Evolutionary conservation across 2,888 invertebrate genomes (phyloP), one percentile per base, ranked within the genome.

Genomic region (Ariolimax columbianus): DNA sequence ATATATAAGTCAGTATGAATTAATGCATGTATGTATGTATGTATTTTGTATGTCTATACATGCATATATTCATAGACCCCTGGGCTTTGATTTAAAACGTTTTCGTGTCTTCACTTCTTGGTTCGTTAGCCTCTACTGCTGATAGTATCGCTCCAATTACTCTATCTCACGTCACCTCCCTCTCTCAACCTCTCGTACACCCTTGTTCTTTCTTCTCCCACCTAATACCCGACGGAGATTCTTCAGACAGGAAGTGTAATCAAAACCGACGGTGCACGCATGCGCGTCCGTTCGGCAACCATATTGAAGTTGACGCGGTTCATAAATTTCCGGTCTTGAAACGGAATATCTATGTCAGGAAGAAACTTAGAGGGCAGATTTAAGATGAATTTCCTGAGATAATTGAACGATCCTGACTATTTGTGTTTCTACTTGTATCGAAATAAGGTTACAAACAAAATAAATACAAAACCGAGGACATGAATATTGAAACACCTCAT

Each of bases 261-360:
- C 30, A 72, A 83, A 83, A 70, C 51, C 40, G 77, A 83, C 78
- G 83, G 68, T 47, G 77, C 83, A 70, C 77, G 83, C 78, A 83
- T 83, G 83, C 83, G 83, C 59, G 78, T 66, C 55, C 51, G 70
- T 51, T 43, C 68, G 70, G 83, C 51, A 38, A 78, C 55, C 77
- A 78, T 78, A 77, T 77, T 83, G 70, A 38, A 77, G 40, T 6
- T 68, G 83, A 77, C 77, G 38, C 38, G 55, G 40, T n/a, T 38
- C 40, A 78, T 83, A 78, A 70, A 83, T 77, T 83, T 43, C 55
- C 55, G 36, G 51, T 14, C n/a, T 43, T 51, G 81, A 82, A 72
- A 82, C 78, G 78, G 38, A 73, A 70, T 80, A 72, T 70, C 68
- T 72, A 47, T 55, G 81, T 73, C 68, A 4, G 0, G 17, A 26